phyloP scores from a whole-genome alignment of 2,113 vertebrate species.

The Dromaius novaehollandiae region DNA sequence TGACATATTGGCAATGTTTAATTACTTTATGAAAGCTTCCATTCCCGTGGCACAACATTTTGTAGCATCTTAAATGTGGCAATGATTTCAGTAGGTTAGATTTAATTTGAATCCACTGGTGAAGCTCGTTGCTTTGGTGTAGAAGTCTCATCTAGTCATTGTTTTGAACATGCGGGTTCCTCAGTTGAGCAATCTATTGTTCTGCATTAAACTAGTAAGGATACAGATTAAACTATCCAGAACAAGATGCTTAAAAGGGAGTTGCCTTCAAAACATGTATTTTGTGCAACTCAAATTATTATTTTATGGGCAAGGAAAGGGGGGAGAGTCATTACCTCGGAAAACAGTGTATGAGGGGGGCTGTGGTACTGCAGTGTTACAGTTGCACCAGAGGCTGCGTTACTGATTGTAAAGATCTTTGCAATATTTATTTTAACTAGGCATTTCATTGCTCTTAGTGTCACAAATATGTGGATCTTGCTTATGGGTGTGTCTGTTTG shows the following conservation, averaged over 20 bases:
- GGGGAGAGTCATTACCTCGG: not conserved
- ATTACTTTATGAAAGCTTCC: not conserved
- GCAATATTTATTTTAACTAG: not conserved
- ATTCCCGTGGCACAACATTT: not conserved
- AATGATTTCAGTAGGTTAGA: not conserved
- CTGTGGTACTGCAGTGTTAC: accelerated
- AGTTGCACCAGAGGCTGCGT: not conserved
- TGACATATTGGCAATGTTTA: not conserved
- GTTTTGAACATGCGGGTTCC: not conserved
- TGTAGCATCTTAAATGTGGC: not conserved
- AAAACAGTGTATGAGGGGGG: not conserved
- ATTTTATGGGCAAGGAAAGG: not conserved
- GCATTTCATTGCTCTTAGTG: not conserved
- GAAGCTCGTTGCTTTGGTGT: not conserved
- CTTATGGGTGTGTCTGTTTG: not conserved
- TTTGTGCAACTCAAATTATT: not conserved
- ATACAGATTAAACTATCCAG: not conserved
- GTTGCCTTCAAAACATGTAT: not conserved
- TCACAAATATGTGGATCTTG: not conserved
- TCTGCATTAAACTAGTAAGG: not conserved
- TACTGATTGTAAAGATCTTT: not conserved
- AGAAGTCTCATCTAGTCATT: not conserved
- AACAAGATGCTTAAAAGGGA: not conserved
- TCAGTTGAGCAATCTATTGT: conserved; percentile 14
- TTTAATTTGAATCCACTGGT: not conserved